A percentile compares a stretch with the other conserved stretches of the same genome.
Evolutionary conservation across 1,140 invertebrate genomes (phyloP).

Genomic region (Drepana arcuata): DNA sequence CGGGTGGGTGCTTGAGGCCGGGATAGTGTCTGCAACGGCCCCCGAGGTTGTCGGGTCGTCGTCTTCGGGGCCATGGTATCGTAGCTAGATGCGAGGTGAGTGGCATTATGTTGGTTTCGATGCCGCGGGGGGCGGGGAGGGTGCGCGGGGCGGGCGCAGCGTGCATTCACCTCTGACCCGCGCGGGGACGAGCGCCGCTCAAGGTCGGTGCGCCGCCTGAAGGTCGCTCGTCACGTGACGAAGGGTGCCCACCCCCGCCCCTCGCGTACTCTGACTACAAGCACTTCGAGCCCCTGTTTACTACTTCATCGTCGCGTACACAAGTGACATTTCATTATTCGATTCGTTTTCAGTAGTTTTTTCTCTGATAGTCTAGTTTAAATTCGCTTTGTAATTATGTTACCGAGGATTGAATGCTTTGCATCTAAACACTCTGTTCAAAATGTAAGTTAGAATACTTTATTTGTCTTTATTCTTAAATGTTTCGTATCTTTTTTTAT

Average conservation of each 20-base stretch:
- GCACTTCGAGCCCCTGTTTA: too few species aligned
- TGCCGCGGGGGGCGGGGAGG: constrained; percentile 20
- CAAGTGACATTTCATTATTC: constrained; percentile 14
- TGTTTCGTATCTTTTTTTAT: too few species aligned
- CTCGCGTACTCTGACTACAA: too few species aligned
- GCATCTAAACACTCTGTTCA: too few species aligned
- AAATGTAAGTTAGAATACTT: too few species aligned
- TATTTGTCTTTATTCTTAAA: too few species aligned
- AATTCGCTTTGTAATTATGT: too few species aligned
- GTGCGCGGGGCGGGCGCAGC: constrained; percentile 35
- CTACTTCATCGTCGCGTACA: constrained; percentile 26
- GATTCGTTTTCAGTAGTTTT: too few species aligned
- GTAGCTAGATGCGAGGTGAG: constrained; percentile 11
- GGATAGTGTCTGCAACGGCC: too few species aligned
- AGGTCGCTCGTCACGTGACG: constrained; percentile 64
- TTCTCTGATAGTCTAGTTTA: too few species aligned
- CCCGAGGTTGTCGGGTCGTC: too few species aligned
- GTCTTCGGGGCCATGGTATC: constrained; percentile 19
- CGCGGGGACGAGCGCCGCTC: constrained; percentile 58
- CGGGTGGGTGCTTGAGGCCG: constrained; percentile 42
- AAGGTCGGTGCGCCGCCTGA: constrained; percentile 68
- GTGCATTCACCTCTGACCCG: constrained; percentile 70
- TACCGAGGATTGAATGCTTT: too few species aligned
- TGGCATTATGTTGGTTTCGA: neutral
- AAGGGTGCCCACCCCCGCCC: constrained; percentile 54